These are phyloP conservation scores for Julus scandinavius DNA, from an alignment of 2,888 invertebrate species.

Conservation along the genomic window DNA sequence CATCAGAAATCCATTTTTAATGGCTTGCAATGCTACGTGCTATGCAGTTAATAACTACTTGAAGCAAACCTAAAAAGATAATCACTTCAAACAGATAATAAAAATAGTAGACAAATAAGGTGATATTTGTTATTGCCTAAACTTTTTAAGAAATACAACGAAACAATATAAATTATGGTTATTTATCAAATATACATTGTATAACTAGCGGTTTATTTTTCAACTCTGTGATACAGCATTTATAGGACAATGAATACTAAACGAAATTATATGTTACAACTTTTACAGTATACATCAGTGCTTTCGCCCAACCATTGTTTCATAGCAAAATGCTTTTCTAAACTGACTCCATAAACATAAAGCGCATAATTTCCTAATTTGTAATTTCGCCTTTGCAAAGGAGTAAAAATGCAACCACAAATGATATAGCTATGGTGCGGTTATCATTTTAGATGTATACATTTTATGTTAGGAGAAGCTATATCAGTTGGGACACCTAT, in stretches of 20 bases:
- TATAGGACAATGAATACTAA: too few species aligned
- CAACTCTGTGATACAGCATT: too few species aligned
- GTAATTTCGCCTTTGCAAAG: neutral
- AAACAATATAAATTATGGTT: too few species aligned
- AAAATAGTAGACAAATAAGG: too few species aligned
- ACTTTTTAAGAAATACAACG: too few species aligned
- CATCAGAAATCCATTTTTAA: slow-evolving; percentile 28
- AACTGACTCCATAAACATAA: neutral
- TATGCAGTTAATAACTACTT: neutral
- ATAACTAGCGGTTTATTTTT: too few species aligned
- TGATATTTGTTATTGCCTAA: too few species aligned
- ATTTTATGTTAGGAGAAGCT: neutral
- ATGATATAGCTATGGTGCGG: neutral
- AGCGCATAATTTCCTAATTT: neutral
- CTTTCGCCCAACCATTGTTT: neutral
- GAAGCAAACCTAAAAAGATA: neutral
- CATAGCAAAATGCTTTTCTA: neutral
- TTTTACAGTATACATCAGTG: too few species aligned
- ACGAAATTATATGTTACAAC: neutral
- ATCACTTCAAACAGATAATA: neutral
- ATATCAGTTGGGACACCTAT: slow-evolving; percentile 3
- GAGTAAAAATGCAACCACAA: slow-evolving; percentile 19
- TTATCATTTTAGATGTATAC: neutral
- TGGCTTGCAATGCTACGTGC: neutral
- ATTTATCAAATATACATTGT: too few species aligned